These are phyloP conservation scores for Diplodus puntazzo DNA, from an alignment of 2,797 vertebrate genomes.

Conservation along the genomic window DNA sequence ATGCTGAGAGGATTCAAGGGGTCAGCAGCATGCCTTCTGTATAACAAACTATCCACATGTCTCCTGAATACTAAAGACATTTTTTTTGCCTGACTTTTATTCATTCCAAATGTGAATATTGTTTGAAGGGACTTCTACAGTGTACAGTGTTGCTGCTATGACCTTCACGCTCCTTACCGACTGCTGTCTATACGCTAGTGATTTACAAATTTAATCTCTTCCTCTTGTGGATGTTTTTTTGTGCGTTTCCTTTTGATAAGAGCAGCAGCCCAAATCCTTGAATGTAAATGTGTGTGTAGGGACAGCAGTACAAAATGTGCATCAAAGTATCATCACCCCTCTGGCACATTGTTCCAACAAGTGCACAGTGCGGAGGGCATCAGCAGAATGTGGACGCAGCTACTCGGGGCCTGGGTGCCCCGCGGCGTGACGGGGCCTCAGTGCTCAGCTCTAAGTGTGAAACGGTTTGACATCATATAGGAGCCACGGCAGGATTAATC, in stretches of 20 bases:
- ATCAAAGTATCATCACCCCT: slow-evolving; percentile 1
- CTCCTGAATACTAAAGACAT: slow-evolving; percentile 48
- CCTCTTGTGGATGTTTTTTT: neutral
- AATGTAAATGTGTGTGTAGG: slow-evolving; percentile 24
- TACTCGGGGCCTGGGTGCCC: neutral
- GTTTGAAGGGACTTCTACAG: slow-evolving; percentile 14
- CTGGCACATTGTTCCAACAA: neutral
- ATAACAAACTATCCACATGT: slow-evolving; percentile 37
- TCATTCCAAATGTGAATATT: slow-evolving; percentile 18
- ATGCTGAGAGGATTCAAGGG: slow-evolving; percentile 42
- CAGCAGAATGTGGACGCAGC: slow-evolving; percentile 19
- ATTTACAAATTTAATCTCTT: slow-evolving; percentile 44
- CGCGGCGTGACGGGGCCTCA: neutral
- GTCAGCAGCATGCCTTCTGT: slow-evolving; percentile 41
- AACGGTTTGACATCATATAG: slow-evolving; percentile 35
- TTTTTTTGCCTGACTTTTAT: slow-evolving; percentile 1
- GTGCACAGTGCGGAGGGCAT: neutral
- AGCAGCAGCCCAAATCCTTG: slow-evolving; percentile 4
- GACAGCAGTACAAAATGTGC: slow-evolving; percentile 9
- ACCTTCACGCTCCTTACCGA: slow-evolving; percentile 40
- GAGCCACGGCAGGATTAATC: slow-evolving; percentile 37
- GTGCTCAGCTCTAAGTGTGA: slow-evolving; percentile 24
- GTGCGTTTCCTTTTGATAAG: slow-evolving; percentile 21
- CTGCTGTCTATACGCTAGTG: slow-evolving; percentile 13
- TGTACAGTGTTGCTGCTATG: slow-evolving; percentile 19